phyloP scores from a whole-genome alignment of 2,797 vertebrate species.

The Melanogrammus aeglefinus region DNA sequence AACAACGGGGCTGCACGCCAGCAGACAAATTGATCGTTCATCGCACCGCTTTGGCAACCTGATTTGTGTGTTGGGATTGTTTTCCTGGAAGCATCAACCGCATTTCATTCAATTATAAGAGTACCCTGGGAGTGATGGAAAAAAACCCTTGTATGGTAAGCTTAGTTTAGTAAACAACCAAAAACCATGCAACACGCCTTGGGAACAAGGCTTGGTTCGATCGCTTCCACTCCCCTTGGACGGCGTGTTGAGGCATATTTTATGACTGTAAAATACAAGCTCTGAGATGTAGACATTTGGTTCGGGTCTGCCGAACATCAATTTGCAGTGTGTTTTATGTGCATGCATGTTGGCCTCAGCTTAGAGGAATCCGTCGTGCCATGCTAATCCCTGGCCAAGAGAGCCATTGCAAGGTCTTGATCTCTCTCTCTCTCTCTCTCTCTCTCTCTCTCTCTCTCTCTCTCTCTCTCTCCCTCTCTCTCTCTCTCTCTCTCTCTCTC shows the following conservation, averaged over 20 bases:
- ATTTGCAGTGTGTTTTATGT: slow-evolving; percentile 3
- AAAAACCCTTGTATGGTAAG: neutral
- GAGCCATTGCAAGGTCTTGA: neutral
- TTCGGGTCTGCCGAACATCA: neutral
- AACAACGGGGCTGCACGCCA: neutral
- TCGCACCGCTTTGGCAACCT: neutral
- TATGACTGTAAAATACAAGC: too few relatives aligned
- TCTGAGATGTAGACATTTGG: neutral
- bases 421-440: neutral
- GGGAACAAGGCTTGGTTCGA: neutral
- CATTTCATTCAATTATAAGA: neutral
- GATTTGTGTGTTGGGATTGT: slow-evolving; percentile 15
- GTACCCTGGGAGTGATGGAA: neutral
- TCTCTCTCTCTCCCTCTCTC: neutral
- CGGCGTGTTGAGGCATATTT: too few relatives aligned
- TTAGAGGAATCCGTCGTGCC: slow-evolving; percentile 31
- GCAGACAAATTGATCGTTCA: slow-evolving; percentile 2
- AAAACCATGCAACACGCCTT: neutral
- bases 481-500: neutral
- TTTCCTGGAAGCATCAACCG: neutral
- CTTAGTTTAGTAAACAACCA: neutral
- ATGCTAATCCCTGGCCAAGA: slow-evolving; percentile 33
- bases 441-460: neutral
- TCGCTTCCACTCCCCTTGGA: neutral
- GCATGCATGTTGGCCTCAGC: slow-evolving; percentile 3